Conservation (phyloP, 2,888 invertebrate species). For the Dugesia japonica region DNA sequence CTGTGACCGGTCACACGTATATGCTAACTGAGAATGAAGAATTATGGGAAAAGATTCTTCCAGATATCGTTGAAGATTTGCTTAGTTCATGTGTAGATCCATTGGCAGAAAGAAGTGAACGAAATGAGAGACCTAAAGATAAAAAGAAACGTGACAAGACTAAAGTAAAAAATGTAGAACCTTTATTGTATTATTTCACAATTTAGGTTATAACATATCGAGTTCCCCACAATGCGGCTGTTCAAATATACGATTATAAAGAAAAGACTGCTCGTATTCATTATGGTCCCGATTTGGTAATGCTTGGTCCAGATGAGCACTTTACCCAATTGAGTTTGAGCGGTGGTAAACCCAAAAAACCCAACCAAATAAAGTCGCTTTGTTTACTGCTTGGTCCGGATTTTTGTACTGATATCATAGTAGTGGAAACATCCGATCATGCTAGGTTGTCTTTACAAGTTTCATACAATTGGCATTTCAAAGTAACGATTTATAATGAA, state of each 20-base stretch:
- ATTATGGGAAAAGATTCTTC: constrained; percentile 40
- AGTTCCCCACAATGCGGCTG: constrained; percentile 43
- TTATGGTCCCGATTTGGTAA: constrained; percentile 44
- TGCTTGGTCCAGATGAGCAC: constrained; percentile 43
- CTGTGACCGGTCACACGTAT: constrained; percentile 42
- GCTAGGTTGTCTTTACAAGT: constrained; percentile 38
- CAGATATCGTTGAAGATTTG: constrained; percentile 39
- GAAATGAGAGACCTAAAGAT: constrained; percentile 20
- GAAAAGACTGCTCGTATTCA: constrained; percentile 41
- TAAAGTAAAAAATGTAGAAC: background rate
- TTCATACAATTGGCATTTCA: constrained; percentile 35
- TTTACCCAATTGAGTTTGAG: constrained; percentile 43
- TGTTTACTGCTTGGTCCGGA: constrained; percentile 44
- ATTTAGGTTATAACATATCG: constrained; percentile 40
- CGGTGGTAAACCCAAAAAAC: constrained; percentile 44
- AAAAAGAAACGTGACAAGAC: background rate
- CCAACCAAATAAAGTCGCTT: constrained; percentile 40
- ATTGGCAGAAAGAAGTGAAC: constrained; percentile 45
- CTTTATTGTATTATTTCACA: constrained; percentile 35
- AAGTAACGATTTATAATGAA: too few species aligned
- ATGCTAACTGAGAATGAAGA: constrained; percentile 41
- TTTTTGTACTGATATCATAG: constrained; percentile 43
- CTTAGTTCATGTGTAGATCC: constrained; percentile 44
- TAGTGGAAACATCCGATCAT: constrained; percentile 45
- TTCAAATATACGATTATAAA: constrained; percentile 42